Base-by-base conservation (phyloP, 2,888 invertebrate genomes). In the Steinernema carpocapsae region DNA sequence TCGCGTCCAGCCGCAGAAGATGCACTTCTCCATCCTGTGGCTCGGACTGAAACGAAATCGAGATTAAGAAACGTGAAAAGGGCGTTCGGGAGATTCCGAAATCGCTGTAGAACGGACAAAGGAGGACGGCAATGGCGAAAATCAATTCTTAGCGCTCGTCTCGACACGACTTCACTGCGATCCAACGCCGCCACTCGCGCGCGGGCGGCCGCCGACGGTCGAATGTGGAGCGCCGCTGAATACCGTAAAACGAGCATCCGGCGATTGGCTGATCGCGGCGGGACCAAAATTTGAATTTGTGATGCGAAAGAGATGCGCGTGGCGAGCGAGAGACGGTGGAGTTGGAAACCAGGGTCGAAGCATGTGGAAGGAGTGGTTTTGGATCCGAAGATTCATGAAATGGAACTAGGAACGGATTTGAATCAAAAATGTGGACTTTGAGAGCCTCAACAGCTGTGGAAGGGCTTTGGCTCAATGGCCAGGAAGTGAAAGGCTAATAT, bases 1-100 rank as follows among this genome's bases (percentile, higher is more conserved):
- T 6, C 80, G 81, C 1, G 77, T 72, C 72, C 77, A 76, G 32
- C 79, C 79, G 52, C 79, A 79, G 51, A 79, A 79, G 7, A 79
- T 51, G 59, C 77, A 77, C 51, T 72, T 70, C 48, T 77, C 77
- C 77, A 77, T 77, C 24, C 14, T 43, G 7, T 14, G 10, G 43
- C 43, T 14, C 10, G 14, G 43, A 43, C 43, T 43, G 43, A 43
- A 43, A 43, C 43, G 43, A 43, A 7, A 43, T 43, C 14, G 24
- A 17, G 19, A 10, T 48, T 19, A 17, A 19, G 6, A 19, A 3
- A 6, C 3, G n/a, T 48, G n/a, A 48, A 3, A 43, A 43, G 43
- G 19, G 4, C 17, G n/a, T 4, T 10, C 10, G 19, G 26, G 22
- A 22, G 56, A 2, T 12, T 10, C 22, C 24, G 6, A 4, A 6